phyloP scores from a whole-genome alignment of 2,888 invertebrate species.

The Neoscelio sp. region DNA sequence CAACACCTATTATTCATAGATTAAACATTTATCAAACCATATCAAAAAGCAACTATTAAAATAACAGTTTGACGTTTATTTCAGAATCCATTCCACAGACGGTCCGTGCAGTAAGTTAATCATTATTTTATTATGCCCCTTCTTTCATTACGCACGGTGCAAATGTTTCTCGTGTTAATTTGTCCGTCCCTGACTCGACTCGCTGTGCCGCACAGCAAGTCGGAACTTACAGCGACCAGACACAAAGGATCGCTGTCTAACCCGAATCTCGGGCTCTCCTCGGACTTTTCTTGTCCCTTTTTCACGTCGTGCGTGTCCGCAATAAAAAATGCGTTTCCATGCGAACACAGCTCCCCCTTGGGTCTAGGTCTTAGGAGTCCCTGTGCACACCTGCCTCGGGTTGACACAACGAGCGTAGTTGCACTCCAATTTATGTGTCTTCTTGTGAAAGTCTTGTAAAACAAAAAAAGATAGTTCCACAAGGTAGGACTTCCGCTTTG shows the following conservation, averaged over 20 bases:
- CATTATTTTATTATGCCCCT: background rate
- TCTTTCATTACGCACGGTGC: background rate
- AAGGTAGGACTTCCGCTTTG: no score
- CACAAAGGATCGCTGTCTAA: background rate
- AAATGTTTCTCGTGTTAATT: no score
- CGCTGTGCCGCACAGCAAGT: no score
- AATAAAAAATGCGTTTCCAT: slow-evolving; percentile 46
- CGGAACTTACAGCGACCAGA: no score
- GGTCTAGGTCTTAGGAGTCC: background rate
- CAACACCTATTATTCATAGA: background rate
- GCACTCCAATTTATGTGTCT: background rate
- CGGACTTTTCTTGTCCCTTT: background rate
- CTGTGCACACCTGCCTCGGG: background rate
- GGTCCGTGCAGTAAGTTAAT: background rate
- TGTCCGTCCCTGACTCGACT: no score
- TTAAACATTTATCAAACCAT: background rate
- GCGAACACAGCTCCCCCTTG: slow-evolving; percentile 45
- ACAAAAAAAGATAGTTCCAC: no score
- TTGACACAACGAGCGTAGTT: background rate
- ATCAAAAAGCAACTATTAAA: background rate
- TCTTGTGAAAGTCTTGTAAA: no score
- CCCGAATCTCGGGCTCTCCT: background rate
- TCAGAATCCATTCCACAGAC: background rate
- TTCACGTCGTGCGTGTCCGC: slow-evolving; percentile 15
- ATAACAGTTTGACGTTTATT: no score